phyloP scores from a whole-genome alignment of 2,888 invertebrate species.

The Acrocyrtus sp. region DNA sequence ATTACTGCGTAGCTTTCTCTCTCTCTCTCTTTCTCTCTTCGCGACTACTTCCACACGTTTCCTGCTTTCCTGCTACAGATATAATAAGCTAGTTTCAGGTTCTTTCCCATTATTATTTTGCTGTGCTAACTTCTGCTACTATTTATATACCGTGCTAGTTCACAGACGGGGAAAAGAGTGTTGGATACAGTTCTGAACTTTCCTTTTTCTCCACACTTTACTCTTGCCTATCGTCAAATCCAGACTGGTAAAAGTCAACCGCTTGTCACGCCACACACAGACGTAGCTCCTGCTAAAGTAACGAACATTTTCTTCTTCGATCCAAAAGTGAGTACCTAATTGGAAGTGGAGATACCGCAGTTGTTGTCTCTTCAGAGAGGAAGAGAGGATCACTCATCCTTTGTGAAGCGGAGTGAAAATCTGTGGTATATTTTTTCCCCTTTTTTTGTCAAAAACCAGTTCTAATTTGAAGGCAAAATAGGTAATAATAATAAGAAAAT shows the following conservation, averaged over 20 bases:
- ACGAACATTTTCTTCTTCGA: conserved; percentile 31
- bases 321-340: conserved; percentile 34
- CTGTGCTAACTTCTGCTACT: too few relatives aligned
- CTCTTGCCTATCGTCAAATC: conserved; percentile 37
- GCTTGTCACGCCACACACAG: conserved; percentile 30
- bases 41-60: too few relatives aligned
- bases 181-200: not conserved
- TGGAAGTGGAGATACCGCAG: too few relatives aligned
- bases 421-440: conserved; percentile 9
- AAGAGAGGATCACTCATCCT: too few relatives aligned
- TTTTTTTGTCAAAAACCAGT: not conserved
- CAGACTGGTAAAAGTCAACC: conserved; percentile 44
- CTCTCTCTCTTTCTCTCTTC: conserved; percentile 11
- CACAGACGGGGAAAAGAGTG: not conserved
- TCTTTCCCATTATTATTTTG: too few relatives aligned
- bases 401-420: too few relatives aligned
- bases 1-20: conserved; percentile 24
- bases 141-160: too few relatives aligned
- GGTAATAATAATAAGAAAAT: conserved; percentile 24
- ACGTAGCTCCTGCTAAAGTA: not conserved
- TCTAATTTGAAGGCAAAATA: too few relatives aligned
- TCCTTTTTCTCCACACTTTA: conserved; percentile 13
- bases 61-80: too few relatives aligned
- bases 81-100: too few relatives aligned
- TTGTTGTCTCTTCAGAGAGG: too few relatives aligned